These are phyloP conservation scores for Oligia strigilis DNA, from an alignment of 2,888 invertebrate species.

Conservation along the genomic window DNA sequence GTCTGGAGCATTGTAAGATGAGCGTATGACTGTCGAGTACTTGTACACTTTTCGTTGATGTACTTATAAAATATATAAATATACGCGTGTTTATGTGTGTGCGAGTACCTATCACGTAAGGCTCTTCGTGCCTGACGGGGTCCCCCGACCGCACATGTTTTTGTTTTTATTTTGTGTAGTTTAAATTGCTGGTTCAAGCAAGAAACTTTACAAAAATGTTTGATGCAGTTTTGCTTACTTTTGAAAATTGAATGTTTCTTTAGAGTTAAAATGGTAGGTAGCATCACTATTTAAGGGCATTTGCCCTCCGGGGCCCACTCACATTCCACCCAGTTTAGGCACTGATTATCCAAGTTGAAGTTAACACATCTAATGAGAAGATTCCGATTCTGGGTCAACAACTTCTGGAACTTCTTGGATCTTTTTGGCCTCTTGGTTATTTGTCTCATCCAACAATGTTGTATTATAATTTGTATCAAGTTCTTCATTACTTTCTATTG, in stretches of 20 bases:
- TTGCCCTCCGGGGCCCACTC: neutral
- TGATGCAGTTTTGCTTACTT: neutral
- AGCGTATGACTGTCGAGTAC: too few species aligned
- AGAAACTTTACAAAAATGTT: neutral
- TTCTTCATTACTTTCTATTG: conserved; percentile 68
- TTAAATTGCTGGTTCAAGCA: neutral
- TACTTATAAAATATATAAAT: too few species aligned
- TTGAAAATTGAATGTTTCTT: neutral
- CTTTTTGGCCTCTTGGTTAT: conserved; percentile 50
- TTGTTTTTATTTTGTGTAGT: neutral
- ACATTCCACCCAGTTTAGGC: neutral
- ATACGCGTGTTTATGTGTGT: neutral
- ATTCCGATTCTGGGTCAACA: conserved; percentile 33
- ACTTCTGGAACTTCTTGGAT: conserved; percentile 14
- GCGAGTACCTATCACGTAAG: neutral
- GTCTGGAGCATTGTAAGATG: too few species aligned
- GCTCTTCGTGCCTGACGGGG: neutral
- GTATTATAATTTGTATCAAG: conserved; percentile 61
- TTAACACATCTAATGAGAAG: conserved; percentile 12
- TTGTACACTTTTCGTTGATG: too few species aligned
- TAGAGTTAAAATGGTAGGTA: neutral
- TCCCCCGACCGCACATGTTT: neutral
- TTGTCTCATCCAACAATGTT: conserved; percentile 38
- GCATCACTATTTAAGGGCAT: neutral
- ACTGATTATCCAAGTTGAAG: neutral